Evolutionary conservation across 2,797 vertebrate genomes (phyloP).

Genomic region (Sebastes iracundus): DNA sequence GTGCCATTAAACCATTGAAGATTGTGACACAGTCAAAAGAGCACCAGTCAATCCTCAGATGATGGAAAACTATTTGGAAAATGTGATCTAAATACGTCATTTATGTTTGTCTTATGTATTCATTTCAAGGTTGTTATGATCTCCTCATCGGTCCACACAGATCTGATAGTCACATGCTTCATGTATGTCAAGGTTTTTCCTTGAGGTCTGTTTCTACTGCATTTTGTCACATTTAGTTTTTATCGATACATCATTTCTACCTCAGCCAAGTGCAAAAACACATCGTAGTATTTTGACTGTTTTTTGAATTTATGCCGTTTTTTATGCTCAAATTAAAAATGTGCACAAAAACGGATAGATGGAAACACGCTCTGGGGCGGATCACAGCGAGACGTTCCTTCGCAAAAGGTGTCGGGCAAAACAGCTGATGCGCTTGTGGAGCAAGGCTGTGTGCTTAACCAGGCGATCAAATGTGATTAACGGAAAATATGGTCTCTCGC

Average conservation of each 20-base stretch:
- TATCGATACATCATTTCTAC: not conserved
- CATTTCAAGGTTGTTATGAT: rapidly evolving
- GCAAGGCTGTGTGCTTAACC: too few relatives aligned
- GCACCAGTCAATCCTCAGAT: not conserved
- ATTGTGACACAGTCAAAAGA: not conserved
- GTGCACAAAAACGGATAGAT: not conserved
- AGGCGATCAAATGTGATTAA: too few relatives aligned
- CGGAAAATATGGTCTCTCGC: too few relatives aligned
- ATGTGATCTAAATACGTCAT: not conserved
- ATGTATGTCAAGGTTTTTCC: not conserved
- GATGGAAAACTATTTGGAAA: not conserved
- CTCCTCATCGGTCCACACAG: too few relatives aligned
- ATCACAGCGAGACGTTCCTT: too few relatives aligned
- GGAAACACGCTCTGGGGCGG: not conserved
- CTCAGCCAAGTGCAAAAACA: not conserved
- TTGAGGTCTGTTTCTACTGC: not conserved
- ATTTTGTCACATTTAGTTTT: not conserved
- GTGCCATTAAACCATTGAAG: too few relatives aligned
- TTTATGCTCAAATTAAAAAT: not conserved
- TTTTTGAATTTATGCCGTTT: not conserved
- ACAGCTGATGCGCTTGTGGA: too few relatives aligned
- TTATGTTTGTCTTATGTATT: not conserved
- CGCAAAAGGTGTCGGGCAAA: too few relatives aligned
- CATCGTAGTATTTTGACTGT: not conserved
- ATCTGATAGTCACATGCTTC: not conserved